A percentile compares a stretch with the other conserved stretches of the same genome.
These are phyloP conservation scores for Tanytarsus gracilentus DNA, from an alignment of 2,888 invertebrate species.

Conservation along the genomic window DNA sequence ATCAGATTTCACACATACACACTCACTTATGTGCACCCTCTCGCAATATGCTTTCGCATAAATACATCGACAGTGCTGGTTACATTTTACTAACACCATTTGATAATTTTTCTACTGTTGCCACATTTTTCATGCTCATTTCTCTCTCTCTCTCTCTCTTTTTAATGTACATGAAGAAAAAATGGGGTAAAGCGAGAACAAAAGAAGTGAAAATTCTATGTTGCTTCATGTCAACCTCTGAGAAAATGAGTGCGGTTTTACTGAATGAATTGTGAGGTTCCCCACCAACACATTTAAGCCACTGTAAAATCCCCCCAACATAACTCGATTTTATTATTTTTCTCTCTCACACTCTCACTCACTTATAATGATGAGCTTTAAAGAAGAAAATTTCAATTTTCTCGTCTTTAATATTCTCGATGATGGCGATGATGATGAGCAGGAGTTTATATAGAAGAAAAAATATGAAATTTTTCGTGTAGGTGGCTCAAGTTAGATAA, in stretches of 20 bases:
- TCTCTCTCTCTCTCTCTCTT: neutral
- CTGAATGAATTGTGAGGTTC: neutral
- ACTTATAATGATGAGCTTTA: slow-evolving; percentile 1
- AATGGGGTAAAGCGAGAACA: slow-evolving; percentile 13
- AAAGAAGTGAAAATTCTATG: slow-evolving; percentile 17
- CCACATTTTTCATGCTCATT: slow-evolving; percentile 12
- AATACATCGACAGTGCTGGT: slow-evolving; percentile 1
- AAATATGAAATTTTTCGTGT: too few relatives aligned
- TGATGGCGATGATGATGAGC: neutral
- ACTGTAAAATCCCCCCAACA: neutral
- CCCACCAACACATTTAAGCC: neutral
- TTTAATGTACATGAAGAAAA: neutral
- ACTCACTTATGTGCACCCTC: slow-evolving; percentile 27
- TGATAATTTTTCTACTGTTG: neutral
- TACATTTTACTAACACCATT: slow-evolving; percentile 10
- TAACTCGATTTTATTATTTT: too few relatives aligned
- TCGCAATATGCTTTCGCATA: neutral
- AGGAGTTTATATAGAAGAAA: neutral
- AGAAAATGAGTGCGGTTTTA: slow-evolving; percentile 14
- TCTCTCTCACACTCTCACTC: neutral
- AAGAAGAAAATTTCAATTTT: slow-evolving; percentile 1
- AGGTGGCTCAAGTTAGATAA: too few relatives aligned
- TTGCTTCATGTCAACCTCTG: slow-evolving; percentile 7
- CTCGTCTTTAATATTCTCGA: neutral
- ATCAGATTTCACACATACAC: neutral